These are phyloP conservation scores for Anas bernieri DNA, from an alignment of 2,797 vertebrate species.

Conservation along the genomic window DNA sequence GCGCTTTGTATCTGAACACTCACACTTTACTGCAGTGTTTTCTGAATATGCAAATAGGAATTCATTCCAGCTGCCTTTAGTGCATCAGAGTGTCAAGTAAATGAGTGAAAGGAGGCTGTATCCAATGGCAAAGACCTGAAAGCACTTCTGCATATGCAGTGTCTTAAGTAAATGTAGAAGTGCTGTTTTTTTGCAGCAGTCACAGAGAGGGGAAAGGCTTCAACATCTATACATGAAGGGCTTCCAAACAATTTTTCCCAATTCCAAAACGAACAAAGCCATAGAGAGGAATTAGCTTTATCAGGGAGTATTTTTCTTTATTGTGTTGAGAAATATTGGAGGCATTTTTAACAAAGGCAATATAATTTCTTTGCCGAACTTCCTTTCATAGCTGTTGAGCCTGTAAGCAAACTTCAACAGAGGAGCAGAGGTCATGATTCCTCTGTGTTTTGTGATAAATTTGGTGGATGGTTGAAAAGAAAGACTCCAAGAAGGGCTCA, in stretches of 20 bases:
- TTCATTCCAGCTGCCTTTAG: not conserved
- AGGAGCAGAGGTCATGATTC: not conserved
- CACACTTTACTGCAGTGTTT: not conserved
- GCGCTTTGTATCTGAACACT: not conserved
- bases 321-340: not conserved
- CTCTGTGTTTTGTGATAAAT: not conserved
- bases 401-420: not conserved
- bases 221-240: not conserved
- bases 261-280: not conserved
- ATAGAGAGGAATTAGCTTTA: not conserved
- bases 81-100: not conserved
- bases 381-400: not conserved
- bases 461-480: not conserved
- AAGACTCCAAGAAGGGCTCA: not conserved
- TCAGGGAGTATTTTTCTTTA: not conserved
- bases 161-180: not conserved
- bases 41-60: not conserved
- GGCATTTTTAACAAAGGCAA: not conserved
- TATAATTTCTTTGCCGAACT: accelerated
- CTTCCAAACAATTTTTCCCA: not conserved
- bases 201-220: not conserved
- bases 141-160: not conserved
- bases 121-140: not conserved
- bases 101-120: not conserved
- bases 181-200: not conserved